Evolutionary conservation across 1,140 invertebrate species (phyloP), one percentile per base, ranked within the genome.

Genomic region (Conus ventricosus): DNA sequence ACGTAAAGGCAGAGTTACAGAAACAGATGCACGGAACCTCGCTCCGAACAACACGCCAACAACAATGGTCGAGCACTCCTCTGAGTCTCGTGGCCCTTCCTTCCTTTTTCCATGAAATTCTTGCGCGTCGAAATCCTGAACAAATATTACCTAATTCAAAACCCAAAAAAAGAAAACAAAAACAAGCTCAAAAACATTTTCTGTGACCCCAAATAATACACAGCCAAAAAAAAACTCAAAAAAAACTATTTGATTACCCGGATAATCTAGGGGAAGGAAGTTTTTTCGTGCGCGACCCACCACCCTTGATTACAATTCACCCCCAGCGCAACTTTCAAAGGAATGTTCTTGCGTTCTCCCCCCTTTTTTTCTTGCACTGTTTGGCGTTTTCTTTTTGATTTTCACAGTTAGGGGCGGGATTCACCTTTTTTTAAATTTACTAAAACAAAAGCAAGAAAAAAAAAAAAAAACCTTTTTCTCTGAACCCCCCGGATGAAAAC

Each of bases 51-150:
- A 60, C 51, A 75, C n/a, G 85, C 54, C 75, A 25, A 87, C 85
- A 87, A 87, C 85, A 87, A 87, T 87, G 85, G 85, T 87, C 75
- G 71, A 53, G 85, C 85, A 87, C 85, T 87, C 85, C 85, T 87
- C 85, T 80, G n/a, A 2, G 85, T 55, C n/a, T 25, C 27, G 75
- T 55, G 75, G 85, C 85, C 85, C 85, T 76, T 75, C 85, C 85
- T 87, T 87, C 85, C 85, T 78, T 39, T 57, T 75, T 54, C 23
- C 13, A 27, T 53, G 15, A 57, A 51, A 78, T 87, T 87, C 39
- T 11, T 87, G 20, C 85, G 85, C 85, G 53, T 78, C 1, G 7
- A 39, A 78, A 78, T 78, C 25, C 76, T 78, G 39, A 4, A 10
- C 4, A 39, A 7, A 39, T 39, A 13, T 51, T 7, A 39, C 25